Evolutionary conservation across 2,888 invertebrate species (phyloP).

Genomic region (Tricholauxania praeusta): DNA sequence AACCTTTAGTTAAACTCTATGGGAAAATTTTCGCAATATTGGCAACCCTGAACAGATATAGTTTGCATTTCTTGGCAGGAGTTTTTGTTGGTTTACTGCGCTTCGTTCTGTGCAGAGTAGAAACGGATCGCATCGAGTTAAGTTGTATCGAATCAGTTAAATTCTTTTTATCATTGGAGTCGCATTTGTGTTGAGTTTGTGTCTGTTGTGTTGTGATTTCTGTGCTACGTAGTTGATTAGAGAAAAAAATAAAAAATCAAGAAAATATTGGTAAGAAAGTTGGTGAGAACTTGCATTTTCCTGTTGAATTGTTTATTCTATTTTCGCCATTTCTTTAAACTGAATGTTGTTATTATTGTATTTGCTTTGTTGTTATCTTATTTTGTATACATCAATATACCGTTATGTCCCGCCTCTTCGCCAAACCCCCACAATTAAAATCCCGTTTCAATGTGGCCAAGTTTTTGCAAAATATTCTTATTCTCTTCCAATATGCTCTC

Average conservation of each 20-base stretch:
- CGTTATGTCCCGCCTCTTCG: not conserved
- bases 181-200: not conserved
- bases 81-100: slow-evolving; percentile 4
- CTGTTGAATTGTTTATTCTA: too few relatives aligned
- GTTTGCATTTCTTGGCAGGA: slow-evolving; percentile 25
- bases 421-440: not conserved
- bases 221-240: not conserved
- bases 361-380: not conserved
- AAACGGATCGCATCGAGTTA: too few relatives aligned
- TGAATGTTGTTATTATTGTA: not conserved
- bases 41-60: slow-evolving; percentile 3
- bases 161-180: not conserved
- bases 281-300: too few relatives aligned
- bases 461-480: not conserved
- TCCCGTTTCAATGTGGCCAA: not conserved
- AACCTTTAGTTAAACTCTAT: too few relatives aligned
- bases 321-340: not conserved
- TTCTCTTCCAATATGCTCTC: not conserved
- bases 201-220: not conserved
- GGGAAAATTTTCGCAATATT: not conserved
- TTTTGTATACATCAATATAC: not conserved
- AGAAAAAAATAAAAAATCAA: not conserved
- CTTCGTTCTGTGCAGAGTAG: not conserved
- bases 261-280: slow-evolving; percentile 10
- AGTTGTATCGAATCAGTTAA: too few relatives aligned